A percentile compares a stretch with the other conserved stretches of the same genome.
phyloP scores from a whole-genome alignment of 2,888 invertebrate species.

The Phasia obesa region DNA sequence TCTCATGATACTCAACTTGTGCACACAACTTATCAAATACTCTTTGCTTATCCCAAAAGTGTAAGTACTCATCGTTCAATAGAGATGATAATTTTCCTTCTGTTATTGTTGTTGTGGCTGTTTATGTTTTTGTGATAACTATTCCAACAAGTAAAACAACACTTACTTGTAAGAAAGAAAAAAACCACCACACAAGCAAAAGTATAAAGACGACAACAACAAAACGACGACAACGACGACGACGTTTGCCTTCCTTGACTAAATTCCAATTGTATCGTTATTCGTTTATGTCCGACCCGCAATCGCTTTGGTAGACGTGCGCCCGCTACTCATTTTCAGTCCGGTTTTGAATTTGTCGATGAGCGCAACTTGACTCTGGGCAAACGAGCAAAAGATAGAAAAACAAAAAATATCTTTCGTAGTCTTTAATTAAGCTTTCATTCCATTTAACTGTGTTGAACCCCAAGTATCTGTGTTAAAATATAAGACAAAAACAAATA shows the following conservation, averaged over 20 bases:
- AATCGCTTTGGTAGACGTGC: constrained; percentile 68
- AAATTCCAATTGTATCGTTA: constrained; percentile 70
- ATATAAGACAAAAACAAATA: constrained; percentile 7
- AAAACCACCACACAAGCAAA: constrained; percentile 35
- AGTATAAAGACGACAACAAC: constrained; percentile 18
- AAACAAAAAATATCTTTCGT: constrained; percentile 36
- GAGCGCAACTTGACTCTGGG: constrained; percentile 71
- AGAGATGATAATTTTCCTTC: constrained; percentile 50
- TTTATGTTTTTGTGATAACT: constrained; percentile 24
- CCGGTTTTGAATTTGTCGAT: constrained; percentile 79
- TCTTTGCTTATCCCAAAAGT: constrained; percentile 43
- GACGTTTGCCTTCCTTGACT: constrained; percentile 61
- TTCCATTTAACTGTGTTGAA: constrained; percentile 35
- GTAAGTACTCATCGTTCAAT: constrained; percentile 42
- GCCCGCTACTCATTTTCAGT: constrained; percentile 76
- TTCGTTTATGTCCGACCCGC: constrained; percentile 66
- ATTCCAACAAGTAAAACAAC: constrained; percentile 34
- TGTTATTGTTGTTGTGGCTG: constrained; percentile 16
- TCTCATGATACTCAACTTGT: constrained; percentile 26
- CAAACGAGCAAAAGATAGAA: constrained; percentile 42
- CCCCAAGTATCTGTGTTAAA: constrained; percentile 37
- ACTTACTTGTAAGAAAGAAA: constrained; percentile 19
- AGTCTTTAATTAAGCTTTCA: constrained; percentile 43
- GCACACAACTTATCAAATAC: constrained; percentile 30
- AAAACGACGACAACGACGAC: constrained; percentile 11